Evolutionary conservation across 2,888 invertebrate species (phyloP).

Genomic region (Catocala sponsa): DNA sequence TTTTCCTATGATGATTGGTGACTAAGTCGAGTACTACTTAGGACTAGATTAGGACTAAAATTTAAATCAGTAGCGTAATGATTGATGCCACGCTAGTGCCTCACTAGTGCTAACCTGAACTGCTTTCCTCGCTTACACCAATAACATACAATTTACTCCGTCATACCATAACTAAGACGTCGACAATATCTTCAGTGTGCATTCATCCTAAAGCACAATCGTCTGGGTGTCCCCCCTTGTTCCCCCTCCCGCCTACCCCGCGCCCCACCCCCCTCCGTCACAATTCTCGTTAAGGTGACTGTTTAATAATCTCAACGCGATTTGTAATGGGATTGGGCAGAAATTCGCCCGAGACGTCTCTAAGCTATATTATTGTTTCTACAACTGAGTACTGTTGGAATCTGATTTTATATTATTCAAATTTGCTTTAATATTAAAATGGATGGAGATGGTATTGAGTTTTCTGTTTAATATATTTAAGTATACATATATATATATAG

Average conservation of each 20-base stretch:
- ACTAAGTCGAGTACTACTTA: too few relatives aligned
- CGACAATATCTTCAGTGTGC: slow-evolving; percentile 34
- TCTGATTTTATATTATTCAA: slow-evolving; percentile 53
- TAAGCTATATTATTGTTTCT: slow-evolving; percentile 63
- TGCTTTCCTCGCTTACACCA: too few relatives aligned
- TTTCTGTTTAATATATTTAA: slow-evolving; percentile 9
- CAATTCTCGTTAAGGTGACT: slow-evolving; percentile 78
- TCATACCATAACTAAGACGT: too few relatives aligned
- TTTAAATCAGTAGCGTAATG: too few relatives aligned
- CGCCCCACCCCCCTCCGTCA: slow-evolving; percentile 42
- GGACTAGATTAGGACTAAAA: too few relatives aligned
- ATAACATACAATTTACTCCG: too few relatives aligned
- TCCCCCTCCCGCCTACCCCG: slow-evolving; percentile 8
- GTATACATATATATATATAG: slow-evolving; percentile 1
- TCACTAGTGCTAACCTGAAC: too few relatives aligned
- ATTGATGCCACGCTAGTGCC: too few relatives aligned
- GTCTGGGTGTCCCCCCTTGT: slow-evolving; percentile 6
- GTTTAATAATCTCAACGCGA: slow-evolving; percentile 82
- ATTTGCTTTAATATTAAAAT: slow-evolving; percentile 51
- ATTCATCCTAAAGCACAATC: slow-evolving; percentile 41
- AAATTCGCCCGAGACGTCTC: slow-evolving; percentile 62
- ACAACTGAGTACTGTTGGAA: slow-evolving; percentile 57
- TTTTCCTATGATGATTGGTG: too few relatives aligned
- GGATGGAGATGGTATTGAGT: slow-evolving; percentile 28
- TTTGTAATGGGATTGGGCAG: slow-evolving; percentile 76